Percentiles rank a stretch among this genome's conserved stretches.
These are phyloP conservation scores for Noctua pronuba DNA, from an alignment of 2,888 invertebrate genomes.

Conservation along the genomic window DNA sequence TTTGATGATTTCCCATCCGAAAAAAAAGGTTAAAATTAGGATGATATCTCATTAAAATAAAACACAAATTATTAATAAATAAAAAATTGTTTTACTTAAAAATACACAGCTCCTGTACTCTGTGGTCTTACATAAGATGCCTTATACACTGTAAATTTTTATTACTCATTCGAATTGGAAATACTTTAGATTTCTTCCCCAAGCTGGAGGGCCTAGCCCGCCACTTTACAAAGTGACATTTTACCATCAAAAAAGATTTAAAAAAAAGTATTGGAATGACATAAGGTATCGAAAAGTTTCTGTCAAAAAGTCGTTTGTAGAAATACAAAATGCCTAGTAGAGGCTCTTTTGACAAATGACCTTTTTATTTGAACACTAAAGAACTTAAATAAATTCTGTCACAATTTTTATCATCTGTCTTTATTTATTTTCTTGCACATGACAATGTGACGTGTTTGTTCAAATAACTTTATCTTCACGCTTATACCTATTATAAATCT, in stretches of 20 bases:
- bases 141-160: background rate
- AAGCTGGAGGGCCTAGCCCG: too few relatives aligned
- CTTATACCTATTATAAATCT: conserved; percentile 11
- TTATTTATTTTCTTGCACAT: background rate
- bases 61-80: conserved; percentile 6
- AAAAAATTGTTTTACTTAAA: conserved; percentile 25
- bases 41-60: background rate
- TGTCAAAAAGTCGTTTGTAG: background rate
- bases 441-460: background rate
- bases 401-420: background rate
- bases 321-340: background rate
- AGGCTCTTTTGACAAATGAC: too few relatives aligned
- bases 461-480: conserved; percentile 4
- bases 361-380: too few relatives aligned
- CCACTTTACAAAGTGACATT: background rate
- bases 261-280: background rate
- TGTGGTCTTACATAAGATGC: background rate
- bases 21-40: background rate
- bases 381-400: background rate
- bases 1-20: too few relatives aligned
- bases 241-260: background rate
- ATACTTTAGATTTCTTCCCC: background rate
- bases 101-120: conserved; percentile 1
- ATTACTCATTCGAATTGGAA: background rate
- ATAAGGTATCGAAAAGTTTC: background rate